Percentiles rank a stretch among this genome's conserved stretches.
These are phyloP conservation scores for Hormiphora californensis DNA, from an alignment of 37 sponge, comb jelly and placozoan species.

Conservation along the genomic window DNA sequence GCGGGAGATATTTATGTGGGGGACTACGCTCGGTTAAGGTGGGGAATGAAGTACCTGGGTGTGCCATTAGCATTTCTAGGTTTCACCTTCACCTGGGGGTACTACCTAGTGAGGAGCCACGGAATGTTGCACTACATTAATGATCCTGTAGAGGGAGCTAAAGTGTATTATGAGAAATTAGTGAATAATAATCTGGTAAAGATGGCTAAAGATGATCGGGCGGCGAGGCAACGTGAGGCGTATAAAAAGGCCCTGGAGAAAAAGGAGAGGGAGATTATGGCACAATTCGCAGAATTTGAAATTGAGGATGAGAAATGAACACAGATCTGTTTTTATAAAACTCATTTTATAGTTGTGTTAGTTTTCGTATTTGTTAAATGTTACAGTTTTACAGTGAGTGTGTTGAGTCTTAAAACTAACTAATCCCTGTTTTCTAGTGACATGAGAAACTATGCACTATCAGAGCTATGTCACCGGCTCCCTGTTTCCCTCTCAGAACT, in stretches of 20 bases:
- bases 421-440: not conserved
- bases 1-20: too few relatives aligned
- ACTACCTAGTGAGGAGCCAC: not conserved
- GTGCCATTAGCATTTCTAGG: too few relatives aligned
- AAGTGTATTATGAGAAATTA: not conserved
- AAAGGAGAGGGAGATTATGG: not conserved
- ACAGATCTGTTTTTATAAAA: too few relatives aligned
- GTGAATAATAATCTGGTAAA: not conserved
- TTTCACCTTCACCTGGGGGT: not conserved
- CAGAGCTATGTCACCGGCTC: not conserved
- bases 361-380: not conserved
- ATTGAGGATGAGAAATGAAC: not conserved
- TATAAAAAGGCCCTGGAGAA: constrained; percentile 28
- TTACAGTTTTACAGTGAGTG: not conserved
- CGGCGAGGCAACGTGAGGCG: constrained; percentile 10
- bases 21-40: too few relatives aligned
- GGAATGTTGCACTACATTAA: constrained; percentile 2
- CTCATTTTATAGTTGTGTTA: not conserved
- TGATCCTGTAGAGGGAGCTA: not conserved
- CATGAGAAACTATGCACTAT: not conserved
- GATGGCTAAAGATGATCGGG: not conserved
- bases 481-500: not conserved
- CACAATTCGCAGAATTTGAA: not conserved
- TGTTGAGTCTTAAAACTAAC: not conserved
- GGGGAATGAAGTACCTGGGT: too few relatives aligned